A percentile compares a stretch with the other conserved stretches of the same genome.
Evolutionary conservation across 2,113 vertebrate genomes (phyloP).

Genomic region (Lepisosteus oculatus): DNA sequence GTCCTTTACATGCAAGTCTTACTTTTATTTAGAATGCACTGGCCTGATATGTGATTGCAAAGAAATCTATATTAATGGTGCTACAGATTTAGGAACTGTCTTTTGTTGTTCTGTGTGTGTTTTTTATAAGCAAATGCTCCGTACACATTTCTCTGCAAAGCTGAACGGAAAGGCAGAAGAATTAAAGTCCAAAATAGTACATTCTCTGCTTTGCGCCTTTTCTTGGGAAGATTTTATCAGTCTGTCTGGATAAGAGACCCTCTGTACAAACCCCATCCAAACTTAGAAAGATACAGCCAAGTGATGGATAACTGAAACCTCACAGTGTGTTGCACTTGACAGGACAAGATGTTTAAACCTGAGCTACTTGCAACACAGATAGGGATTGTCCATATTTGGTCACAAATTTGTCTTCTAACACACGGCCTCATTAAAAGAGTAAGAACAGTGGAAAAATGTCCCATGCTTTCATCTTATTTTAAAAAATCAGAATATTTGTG

Average conservation of each 20-base stretch:
- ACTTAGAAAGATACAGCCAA: constrained; percentile 19
- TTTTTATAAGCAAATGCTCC: constrained; percentile 36
- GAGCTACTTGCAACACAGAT: background rate
- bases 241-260: constrained; percentile 18
- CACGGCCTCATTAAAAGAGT: too few species aligned
- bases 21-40: background rate
- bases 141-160: constrained; percentile 18
- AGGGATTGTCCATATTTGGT: constrained; percentile 1
- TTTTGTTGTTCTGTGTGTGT: constrained; percentile 22
- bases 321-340: background rate
- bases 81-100: constrained; percentile 18
- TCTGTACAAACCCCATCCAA: constrained; percentile 22
- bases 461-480: background rate
- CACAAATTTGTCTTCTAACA: too few species aligned
- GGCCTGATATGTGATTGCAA: background rate
- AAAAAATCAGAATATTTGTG: background rate
- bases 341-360: constrained; percentile 1
- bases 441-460: background rate
- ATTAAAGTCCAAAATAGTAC: constrained; percentile 29
- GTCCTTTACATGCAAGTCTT: too few species aligned
- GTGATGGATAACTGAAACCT: constrained; percentile 18
- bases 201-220: constrained; percentile 13
- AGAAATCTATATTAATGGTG: constrained; percentile 19
- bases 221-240: constrained; percentile 12
- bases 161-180: constrained; percentile 16